Conservation (phyloP, 2,113 vertebrate genomes). For the Calonectris borealis region DNA sequence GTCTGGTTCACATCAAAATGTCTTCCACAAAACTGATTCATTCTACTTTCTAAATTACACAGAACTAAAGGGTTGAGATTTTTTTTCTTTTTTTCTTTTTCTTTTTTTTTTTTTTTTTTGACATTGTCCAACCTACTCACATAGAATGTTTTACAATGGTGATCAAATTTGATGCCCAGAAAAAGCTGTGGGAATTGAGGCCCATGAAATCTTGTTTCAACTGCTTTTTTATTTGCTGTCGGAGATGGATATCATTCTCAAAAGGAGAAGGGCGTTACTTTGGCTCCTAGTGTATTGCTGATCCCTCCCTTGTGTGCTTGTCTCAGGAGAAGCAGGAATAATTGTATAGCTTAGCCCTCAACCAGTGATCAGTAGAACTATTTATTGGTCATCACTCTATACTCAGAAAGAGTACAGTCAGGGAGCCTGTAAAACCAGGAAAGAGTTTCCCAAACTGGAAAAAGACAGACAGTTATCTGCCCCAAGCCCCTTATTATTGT, state of each 20-base stretch:
- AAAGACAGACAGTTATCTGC: not conserved
- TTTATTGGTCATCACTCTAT: slow-evolving; percentile 9
- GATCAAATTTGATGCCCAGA: slow-evolving; percentile 70
- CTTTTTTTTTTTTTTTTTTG: not conserved
- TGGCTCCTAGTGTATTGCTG: slow-evolving; percentile 50
- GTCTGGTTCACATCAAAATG: slow-evolving; percentile 62
- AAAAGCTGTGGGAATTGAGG: slow-evolving; percentile 76
- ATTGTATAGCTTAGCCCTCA: not conserved
- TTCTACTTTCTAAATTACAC: slow-evolving; percentile 67
- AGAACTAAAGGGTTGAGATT: not conserved
- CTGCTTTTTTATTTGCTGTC: slow-evolving; percentile 68
- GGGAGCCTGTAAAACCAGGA: not conserved
- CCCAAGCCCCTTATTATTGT: not conserved
- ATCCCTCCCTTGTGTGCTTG: slow-evolving; percentile 15
- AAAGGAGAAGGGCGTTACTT: slow-evolving; percentile 60
- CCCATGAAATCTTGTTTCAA: slow-evolving; percentile 78
- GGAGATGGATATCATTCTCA: slow-evolving; percentile 47
- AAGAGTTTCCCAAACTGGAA: not conserved
- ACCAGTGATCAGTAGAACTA: not conserved
- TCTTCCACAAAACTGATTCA: slow-evolving; percentile 63
- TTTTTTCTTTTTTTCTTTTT: not conserved
- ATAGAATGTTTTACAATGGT: slow-evolving; percentile 74
- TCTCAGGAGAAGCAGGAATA: slow-evolving; percentile 2
- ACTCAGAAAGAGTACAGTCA: not conserved
- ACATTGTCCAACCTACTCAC: slow-evolving; percentile 29